Evolutionary conservation across 1,140 invertebrate species (phyloP).

Genomic region (Sinonovacula constricta): DNA sequence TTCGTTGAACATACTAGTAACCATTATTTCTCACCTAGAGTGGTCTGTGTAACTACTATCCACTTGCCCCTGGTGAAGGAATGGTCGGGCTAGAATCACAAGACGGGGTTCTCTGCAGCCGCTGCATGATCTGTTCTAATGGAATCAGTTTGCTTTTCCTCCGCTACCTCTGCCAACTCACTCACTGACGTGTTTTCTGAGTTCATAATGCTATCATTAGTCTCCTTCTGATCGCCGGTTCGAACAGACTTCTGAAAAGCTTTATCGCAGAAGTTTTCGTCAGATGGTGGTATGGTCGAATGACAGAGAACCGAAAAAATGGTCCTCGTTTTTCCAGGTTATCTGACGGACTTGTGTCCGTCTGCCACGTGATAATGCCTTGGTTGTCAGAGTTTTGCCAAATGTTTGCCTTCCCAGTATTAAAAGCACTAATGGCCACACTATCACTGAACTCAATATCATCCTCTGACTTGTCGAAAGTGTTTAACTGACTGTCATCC

Average conservation of each 20-base stretch:
- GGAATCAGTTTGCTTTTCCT: constrained; percentile 16
- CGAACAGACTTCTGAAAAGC: neutral
- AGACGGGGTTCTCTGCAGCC: constrained; percentile 27
- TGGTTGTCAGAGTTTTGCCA: constrained; percentile 53
- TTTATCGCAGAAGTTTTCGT: constrained; percentile 40
- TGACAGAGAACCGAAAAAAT: constrained; percentile 62
- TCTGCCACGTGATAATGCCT: constrained; percentile 56
- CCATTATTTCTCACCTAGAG: no score
- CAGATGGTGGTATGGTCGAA: constrained; percentile 64
- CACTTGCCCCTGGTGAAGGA: constrained; percentile 41
- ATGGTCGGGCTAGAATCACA: constrained; percentile 22
- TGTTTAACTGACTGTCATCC: constrained; percentile 52
- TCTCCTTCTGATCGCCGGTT: neutral
- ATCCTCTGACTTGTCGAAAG: constrained; percentile 58
- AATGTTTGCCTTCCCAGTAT: constrained; percentile 56
- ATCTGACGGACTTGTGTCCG: constrained; percentile 70
- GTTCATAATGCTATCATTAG: constrained; percentile 6
- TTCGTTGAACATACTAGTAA: neutral
- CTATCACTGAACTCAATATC: constrained; percentile 72
- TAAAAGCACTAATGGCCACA: constrained; percentile 53
- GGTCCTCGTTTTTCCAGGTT: constrained; percentile 68
- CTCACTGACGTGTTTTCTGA: constrained; percentile 1
- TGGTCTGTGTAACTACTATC: no score
- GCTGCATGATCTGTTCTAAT: constrained; percentile 37
- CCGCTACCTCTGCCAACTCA: constrained; percentile 25